A percentile compares a stretch with the other conserved stretches of the same genome.
Evolutionary conservation across 2,797 vertebrate species (phyloP).

Genomic region (Ciconia nigra): DNA sequence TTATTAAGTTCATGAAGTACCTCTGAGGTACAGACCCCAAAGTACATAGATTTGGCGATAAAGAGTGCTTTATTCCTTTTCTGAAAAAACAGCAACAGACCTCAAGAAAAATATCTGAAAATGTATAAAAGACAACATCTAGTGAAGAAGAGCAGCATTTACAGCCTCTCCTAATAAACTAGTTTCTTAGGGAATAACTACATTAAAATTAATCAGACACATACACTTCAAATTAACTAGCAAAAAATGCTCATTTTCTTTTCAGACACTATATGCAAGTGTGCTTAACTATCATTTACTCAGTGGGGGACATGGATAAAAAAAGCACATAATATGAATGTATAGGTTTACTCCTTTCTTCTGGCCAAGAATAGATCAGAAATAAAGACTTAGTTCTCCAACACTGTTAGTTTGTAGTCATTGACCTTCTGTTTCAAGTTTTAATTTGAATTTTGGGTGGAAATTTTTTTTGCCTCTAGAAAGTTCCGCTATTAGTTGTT

Average conservation of each 20-base stretch:
- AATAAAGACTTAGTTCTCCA: background rate
- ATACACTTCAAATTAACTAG: constrained; percentile 50
- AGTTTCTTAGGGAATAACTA: constrained; percentile 1
- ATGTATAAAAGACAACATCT: constrained; percentile 16
- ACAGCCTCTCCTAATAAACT: constrained; percentile 8
- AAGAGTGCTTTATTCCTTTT: constrained; percentile 49
- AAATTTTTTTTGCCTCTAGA: background rate
- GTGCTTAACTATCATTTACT: constrained; percentile 15
- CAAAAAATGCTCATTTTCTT: constrained; percentile 42
- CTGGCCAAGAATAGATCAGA: background rate
- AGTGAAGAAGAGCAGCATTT: background rate
- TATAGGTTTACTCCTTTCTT: background rate
- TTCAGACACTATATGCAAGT: background rate
- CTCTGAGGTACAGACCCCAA: constrained; percentile 20
- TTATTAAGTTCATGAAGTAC: constrained; percentile 37
- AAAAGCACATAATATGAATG: background rate
- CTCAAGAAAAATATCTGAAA: constrained; percentile 30
- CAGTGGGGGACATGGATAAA: background rate
- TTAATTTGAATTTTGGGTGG: background rate
- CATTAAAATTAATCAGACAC: constrained; percentile 38
- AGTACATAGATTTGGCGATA: constrained; percentile 41
- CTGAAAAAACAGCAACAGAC: background rate
- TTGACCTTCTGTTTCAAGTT: background rate
- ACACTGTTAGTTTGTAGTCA: background rate
- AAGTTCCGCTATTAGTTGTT: background rate